Percentiles rank a stretch among this genome's conserved stretches.
phyloP scores from a whole-genome alignment of 1,140 invertebrate genomes.

The Scylla paramamosain region DNA sequence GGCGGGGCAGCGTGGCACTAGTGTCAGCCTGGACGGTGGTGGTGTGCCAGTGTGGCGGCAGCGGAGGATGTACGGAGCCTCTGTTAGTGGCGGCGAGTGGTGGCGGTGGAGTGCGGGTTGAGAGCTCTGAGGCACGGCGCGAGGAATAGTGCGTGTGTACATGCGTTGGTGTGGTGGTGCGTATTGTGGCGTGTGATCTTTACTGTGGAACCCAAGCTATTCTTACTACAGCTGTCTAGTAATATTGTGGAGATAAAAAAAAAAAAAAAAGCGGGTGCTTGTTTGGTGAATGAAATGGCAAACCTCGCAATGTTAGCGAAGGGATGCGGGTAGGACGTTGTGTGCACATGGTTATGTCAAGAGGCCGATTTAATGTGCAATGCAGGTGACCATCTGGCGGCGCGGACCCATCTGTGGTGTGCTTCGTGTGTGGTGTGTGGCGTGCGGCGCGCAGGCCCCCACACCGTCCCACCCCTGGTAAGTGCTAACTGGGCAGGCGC shows the following conservation, averaged over 20 bases:
- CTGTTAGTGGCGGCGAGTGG: neutral
- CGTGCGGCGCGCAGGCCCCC: neutral
- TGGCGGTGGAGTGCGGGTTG: neutral
- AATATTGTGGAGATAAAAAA: neutral
- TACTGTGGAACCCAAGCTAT: neutral
- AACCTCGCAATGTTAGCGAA: neutral
- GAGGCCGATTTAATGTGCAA: neutral
- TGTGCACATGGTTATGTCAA: neutral
- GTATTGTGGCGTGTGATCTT: neutral
- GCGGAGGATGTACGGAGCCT: constrained; percentile 9
- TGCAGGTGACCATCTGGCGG: constrained; percentile 36
- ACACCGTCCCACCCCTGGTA: neutral
- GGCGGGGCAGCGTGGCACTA: constrained; percentile 44
- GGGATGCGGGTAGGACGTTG: constrained; percentile 38
- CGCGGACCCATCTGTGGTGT: neutral
- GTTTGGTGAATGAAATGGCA: constrained; percentile 18
- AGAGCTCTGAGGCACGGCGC: no score
- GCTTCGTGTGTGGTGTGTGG: neutral
- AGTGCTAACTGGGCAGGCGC: neutral
- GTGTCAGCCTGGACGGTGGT: constrained; percentile 44
- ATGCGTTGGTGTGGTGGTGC: neutral
- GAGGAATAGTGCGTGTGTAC: neutral
- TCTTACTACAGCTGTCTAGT: neutral
- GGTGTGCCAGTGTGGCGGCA: neutral
- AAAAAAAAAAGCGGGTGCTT: neutral